Base-by-base conservation (phyloP, 2,113 vertebrate species). In the Eublepharis macularius region DNA sequence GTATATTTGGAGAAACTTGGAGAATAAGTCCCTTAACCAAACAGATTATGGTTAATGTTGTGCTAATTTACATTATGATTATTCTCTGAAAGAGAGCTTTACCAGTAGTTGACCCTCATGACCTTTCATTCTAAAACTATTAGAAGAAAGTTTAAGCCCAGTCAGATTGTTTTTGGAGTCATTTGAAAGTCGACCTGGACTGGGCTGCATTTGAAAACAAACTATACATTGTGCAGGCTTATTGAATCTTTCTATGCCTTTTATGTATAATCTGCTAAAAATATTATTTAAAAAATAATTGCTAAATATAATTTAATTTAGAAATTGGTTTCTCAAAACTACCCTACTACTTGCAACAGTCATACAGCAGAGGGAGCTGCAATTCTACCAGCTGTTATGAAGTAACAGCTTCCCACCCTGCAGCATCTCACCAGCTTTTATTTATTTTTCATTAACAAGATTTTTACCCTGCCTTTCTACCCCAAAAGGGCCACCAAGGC, bases 311-410 rank as follows among this genome's bases (percentile, higher is more conserved):
- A n/a, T n/a, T n/a, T n/a, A n/a, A n/a, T n/a, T n/a, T n/a, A n/a
- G n/a, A n/a, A n/a, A n/a, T 32, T 6, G 47, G 19, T 72, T 72
- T 45, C 14, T 78, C 29, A 41, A 45, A 72, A 11, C 51, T n/a
- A 2, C 43, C 17, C 34, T 47, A 39, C 16, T 70, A 26, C 29
- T 85, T 79, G 66, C 83, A 60, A 17, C 51, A 51, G 12, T 70
- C 36, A 79, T 79, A 39, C 83, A 85, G 76, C n/a, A 79, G 83
- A 72, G 83, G 83, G 83, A 72, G 83, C 66, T 85, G 60, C 45
- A 36, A 12, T 85, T 78, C 83, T 57, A 78, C 12, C 19, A 17
- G 29, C 57, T 51, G 49, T 51, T 9, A 13, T 9, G 49, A 51
- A 51, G 49, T 13, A 4, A 13, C 49, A 11, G 12, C 6, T 13